Base-by-base conservation (phyloP, 53 echinoderm and acorn worm species). In the Astropecten irregularis region DNA sequence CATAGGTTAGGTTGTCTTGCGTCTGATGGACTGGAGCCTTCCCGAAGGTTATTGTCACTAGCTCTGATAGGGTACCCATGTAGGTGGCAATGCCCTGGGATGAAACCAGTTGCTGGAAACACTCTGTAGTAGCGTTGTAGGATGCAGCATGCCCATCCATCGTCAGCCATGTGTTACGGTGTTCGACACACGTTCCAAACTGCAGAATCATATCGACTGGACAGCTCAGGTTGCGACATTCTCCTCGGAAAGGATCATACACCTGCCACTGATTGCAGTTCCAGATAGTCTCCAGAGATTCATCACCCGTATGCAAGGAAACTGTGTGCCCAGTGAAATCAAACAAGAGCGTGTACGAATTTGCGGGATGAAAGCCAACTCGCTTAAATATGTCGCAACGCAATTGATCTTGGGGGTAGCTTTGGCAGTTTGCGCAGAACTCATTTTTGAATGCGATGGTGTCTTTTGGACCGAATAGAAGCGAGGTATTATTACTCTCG, bases 381-480 rank as follows among this genome's bases (percentile, higher is more conserved):
- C n/a, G n/a, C n/a, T n/a, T n/a, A n/a, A n/a, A n/a, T n/a, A n/a
- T n/a, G n/a, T n/a, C n/a, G n/a, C n/a, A n/a, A n/a, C n/a, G n/a
- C n/a, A n/a, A n/a, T n/a, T n/a, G n/a, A n/a, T n/a, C n/a, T n/a
- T n/a, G n/a, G n/a, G n/a, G n/a, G n/a, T n/a, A n/a, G n/a, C n/a
- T n/a, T n/a, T n/a, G n/a, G n/a, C 87, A 87, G 4, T 67, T 21
- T 15, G 77, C 68, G 47, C 87, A 87, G 28, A 77, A n/a, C 0
- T 57, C 29, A 54, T 87, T 87, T 55, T 87, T 65, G 22, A 51
- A 87, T 0, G 58, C 57, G 21, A 18, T 57, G 16, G 22, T 5
- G 25, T 26, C 4, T 44, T 28, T n/a, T n/a, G n/a, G n/a, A n/a
- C 7, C 15, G 38, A 48, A 69, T 28, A 69, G 18, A 19, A 3